Evolutionary conservation across 1,140 invertebrate species (phyloP).

Genomic region (Steinernema feltiae): DNA sequence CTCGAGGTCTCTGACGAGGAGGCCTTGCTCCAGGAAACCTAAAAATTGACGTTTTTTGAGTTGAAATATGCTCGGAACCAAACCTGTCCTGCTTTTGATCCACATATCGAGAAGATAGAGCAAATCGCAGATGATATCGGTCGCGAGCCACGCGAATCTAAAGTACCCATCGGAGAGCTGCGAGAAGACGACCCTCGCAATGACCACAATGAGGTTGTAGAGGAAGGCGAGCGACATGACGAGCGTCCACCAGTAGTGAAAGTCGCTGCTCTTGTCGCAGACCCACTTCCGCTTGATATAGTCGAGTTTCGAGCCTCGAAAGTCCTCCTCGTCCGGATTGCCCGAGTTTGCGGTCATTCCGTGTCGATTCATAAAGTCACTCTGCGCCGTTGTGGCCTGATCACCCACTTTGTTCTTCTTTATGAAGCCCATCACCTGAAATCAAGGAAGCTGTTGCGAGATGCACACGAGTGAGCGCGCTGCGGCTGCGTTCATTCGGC

Average conservation of each 20-base stretch:
- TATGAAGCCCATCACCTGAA: neutral
- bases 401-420: neutral
- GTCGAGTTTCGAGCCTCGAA: neutral
- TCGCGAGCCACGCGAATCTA: conserved; percentile 67
- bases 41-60: conserved; percentile 39
- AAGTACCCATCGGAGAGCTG: conserved; percentile 72
- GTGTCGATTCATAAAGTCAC: neutral
- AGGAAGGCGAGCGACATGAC: conserved; percentile 78
- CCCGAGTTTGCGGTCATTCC: neutral
- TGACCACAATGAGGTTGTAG: conserved; percentile 84
- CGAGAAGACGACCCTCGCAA: conserved; percentile 81
- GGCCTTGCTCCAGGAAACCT: conserved; percentile 87
- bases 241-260: conserved; percentile 67
- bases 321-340: neutral
- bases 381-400: neutral
- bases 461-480: neutral
- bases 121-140: conserved; percentile 77
- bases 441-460: neutral
- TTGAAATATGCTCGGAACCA: neutral
- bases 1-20: conserved; percentile 74
- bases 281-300: neutral
- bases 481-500: neutral
- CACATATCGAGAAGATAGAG: conserved; percentile 81
- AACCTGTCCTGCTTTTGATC: conserved; percentile 78
- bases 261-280: neutral